Evolutionary conservation across 2,113 vertebrate species (phyloP).

Genomic region (Phasianus colchicus): DNA sequence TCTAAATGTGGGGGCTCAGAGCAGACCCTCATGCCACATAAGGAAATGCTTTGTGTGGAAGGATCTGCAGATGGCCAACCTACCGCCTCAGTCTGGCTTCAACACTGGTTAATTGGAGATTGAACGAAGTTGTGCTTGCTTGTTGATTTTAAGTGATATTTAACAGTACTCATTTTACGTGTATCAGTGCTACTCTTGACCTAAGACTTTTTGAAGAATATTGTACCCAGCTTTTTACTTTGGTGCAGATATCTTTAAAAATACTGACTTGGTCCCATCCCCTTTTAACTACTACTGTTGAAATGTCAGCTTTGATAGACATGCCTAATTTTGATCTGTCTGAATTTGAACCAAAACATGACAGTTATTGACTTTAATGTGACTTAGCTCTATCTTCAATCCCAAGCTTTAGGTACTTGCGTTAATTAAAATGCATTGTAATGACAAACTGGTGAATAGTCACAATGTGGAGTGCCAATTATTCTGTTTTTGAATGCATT

Average conservation of each 20-base stretch:
- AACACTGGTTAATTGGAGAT: background rate
- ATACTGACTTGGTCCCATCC: background rate
- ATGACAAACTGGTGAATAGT: slow-evolving; percentile 31
- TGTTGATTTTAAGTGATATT: background rate
- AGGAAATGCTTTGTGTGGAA: background rate
- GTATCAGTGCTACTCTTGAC: background rate
- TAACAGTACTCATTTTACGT: background rate
- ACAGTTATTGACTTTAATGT: slow-evolving; percentile 17
- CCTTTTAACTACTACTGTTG: background rate
- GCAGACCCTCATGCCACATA: accelerated
- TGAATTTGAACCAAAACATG: slow-evolving; percentile 7
- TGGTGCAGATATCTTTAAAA: background rate
- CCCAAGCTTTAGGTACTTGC: background rate
- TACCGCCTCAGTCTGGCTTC: background rate
- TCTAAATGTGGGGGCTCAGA: background rate
- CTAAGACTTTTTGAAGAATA: background rate
- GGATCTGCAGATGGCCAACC: background rate
- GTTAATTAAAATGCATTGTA: slow-evolving; percentile 33
- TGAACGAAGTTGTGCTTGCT: background rate
- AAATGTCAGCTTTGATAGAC: background rate
- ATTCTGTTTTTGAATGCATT: slow-evolving; percentile 37
- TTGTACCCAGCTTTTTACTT: background rate
- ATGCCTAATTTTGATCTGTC: background rate
- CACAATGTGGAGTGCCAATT: slow-evolving; percentile 45
- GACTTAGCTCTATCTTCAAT: background rate